Evolutionary conservation across 2,888 invertebrate species (phyloP).

Genomic region (Ornithoptera priamus): DNA sequence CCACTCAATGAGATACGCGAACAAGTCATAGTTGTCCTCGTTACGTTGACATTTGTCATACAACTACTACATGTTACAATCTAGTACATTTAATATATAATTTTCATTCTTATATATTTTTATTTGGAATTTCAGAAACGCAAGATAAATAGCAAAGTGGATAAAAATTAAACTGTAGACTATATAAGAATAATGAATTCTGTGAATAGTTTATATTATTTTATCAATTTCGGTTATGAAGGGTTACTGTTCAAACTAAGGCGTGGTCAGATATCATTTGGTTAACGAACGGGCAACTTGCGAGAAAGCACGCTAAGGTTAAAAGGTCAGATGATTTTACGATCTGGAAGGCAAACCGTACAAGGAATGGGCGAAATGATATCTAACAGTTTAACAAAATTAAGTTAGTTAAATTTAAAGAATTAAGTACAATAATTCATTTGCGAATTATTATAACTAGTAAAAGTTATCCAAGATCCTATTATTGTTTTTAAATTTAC

Average conservation of each 20-base stretch:
- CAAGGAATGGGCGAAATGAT: not conserved
- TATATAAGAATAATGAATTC: not conserved
- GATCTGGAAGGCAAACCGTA: slow-evolving; percentile 5
- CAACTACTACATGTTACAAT: not conserved
- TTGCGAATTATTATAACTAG: not conserved
- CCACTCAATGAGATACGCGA: slow-evolving; percentile 15
- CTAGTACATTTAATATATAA: not conserved
- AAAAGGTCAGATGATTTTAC: slow-evolving; percentile 42
- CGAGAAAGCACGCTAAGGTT: slow-evolving; percentile 59
- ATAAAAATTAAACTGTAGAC: not conserved
- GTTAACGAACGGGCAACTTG: slow-evolving; percentile 54
- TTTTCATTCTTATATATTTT: not conserved
- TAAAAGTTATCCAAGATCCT: not conserved
- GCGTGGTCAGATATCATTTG: slow-evolving; percentile 44
- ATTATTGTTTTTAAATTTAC: not conserved
- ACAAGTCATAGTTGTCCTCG: slow-evolving; percentile 17
- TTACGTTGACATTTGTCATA: slow-evolving; percentile 21
- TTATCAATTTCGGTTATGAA: slow-evolving; percentile 12
- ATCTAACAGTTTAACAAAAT: not conserved
- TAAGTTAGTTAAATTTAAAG: not conserved
- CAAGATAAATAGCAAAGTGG: not conserved
- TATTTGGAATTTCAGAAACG: not conserved
- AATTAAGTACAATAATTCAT: not conserved
- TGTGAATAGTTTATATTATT: slow-evolving; percentile 15
- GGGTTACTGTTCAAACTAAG: slow-evolving; percentile 34